Evolutionary conservation across 64 coral and sea anemone species (phyloP).

Genomic region (Dendronephthya gigantea): DNA sequence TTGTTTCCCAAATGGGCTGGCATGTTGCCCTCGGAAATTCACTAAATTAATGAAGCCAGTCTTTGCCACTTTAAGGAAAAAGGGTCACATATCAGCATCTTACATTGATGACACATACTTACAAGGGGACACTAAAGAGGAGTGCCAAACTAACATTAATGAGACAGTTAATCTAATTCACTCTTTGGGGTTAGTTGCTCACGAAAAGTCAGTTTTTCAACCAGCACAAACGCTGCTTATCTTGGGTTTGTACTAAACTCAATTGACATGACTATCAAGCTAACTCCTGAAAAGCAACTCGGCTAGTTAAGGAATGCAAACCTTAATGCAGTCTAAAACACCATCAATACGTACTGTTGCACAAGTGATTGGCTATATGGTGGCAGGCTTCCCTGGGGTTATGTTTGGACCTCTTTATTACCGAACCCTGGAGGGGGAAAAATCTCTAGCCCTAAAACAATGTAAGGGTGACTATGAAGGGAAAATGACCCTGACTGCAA

Average conservation of each 20-base stretch:
- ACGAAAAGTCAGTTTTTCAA: not conserved
- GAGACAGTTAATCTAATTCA: not conserved
- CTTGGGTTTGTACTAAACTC: not conserved
- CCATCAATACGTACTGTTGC: not conserved
- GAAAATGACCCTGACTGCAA: no score
- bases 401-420: not conserved
- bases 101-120: not conserved
- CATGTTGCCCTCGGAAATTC: not conserved
- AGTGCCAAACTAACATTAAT: not conserved
- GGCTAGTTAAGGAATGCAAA: not conserved
- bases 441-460: not conserved
- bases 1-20: not conserved
- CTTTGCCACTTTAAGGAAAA: not conserved
- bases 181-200: not conserved
- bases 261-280: not conserved
- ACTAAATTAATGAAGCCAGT: not conserved
- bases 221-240: not conserved
- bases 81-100: not conserved
- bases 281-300: not conserved
- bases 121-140: not conserved
- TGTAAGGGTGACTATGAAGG: no score
- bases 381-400: not conserved
- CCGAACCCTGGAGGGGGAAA: not conserved
- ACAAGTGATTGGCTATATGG: not conserved
- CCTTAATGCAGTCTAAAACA: not conserved